phyloP scores from a whole-genome alignment of 2,797 vertebrate genomes.

The Falco columbarius region DNA sequence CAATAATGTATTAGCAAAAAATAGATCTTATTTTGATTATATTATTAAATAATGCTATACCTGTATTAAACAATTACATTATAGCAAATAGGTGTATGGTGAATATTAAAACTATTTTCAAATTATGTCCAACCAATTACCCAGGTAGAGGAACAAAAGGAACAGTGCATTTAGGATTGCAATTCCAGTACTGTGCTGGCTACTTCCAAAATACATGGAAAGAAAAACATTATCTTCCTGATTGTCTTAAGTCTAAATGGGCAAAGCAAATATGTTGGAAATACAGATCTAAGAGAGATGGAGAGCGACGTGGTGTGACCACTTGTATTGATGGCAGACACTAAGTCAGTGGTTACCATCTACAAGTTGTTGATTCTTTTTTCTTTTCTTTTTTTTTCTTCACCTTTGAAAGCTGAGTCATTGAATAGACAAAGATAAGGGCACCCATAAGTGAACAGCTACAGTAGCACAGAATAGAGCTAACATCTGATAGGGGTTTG shows the following conservation, averaged over 20 bases:
- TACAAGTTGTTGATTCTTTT: background rate
- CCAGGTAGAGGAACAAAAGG: background rate
- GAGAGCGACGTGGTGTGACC: background rate
- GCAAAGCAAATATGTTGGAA: background rate
- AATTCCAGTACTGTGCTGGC: background rate
- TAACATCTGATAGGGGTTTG: background rate
- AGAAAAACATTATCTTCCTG: background rate
- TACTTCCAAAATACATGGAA: background rate
- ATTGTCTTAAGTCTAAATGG: background rate
- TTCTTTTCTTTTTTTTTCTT: too few relatives aligned
- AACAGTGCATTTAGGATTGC: background rate
- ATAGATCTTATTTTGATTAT: background rate
- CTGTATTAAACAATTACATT: background rate
- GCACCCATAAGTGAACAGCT: background rate
- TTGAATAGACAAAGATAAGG: background rate
- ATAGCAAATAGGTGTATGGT: background rate
- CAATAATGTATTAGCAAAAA: background rate
- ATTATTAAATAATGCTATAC: background rate
- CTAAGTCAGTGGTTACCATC: fast-evolving
- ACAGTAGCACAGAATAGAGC: background rate
- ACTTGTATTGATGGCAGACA: background rate
- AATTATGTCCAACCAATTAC: background rate
- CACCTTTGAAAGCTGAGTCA: background rate
- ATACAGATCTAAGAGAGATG: background rate
- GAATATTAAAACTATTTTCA: background rate